A percentile compares a stretch with the other conserved stretches of the same genome.
Evolutionary conservation across 1,140 invertebrate genomes (phyloP).

Genomic region (Drosophila cardini): DNA sequence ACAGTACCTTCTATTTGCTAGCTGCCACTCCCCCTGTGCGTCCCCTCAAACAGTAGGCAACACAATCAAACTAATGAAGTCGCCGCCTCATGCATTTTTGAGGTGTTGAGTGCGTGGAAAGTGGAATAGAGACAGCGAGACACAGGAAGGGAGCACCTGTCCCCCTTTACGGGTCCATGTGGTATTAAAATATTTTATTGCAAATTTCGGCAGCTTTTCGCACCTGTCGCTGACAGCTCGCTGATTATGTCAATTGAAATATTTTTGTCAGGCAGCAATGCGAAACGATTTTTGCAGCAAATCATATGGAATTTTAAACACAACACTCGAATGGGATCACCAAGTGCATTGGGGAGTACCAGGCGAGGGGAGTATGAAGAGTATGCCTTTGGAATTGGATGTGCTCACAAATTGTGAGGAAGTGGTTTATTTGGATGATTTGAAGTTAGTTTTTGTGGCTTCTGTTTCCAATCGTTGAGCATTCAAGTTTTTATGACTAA

Average conservation of each 20-base stretch:
- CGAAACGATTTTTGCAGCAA: slow-evolving; percentile 39
- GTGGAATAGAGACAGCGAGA: neutral
- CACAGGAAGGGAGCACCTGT: neutral
- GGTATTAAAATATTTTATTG: slow-evolving; percentile 55
- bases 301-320: slow-evolving; percentile 64
- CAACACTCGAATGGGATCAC: slow-evolving; percentile 31
- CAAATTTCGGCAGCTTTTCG: slow-evolving; percentile 30
- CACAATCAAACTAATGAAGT: slow-evolving; percentile 64
- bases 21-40: neutral
- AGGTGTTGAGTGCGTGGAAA: neutral
- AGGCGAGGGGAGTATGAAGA: neutral
- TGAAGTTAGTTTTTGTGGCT: slow-evolving; percentile 8
- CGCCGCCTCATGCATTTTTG: slow-evolving; percentile 19
- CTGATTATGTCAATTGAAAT: slow-evolving; percentile 49
- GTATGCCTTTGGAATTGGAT: neutral
- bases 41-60: neutral
- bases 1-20: slow-evolving; percentile 16
- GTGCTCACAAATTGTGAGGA: slow-evolving; percentile 10
- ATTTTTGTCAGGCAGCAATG: slow-evolving; percentile 22
- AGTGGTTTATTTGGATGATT: slow-evolving; percentile 7
- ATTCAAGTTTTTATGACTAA: neutral
- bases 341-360: neutral
- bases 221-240: slow-evolving; percentile 41
- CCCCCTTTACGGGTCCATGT: slow-evolving; percentile 5
- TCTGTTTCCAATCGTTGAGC: slow-evolving; percentile 5